Evolutionary conservation across 2,888 invertebrate genomes (phyloP), one percentile per base, ranked within the genome.

Genomic region (Trachelus stipa): DNA sequence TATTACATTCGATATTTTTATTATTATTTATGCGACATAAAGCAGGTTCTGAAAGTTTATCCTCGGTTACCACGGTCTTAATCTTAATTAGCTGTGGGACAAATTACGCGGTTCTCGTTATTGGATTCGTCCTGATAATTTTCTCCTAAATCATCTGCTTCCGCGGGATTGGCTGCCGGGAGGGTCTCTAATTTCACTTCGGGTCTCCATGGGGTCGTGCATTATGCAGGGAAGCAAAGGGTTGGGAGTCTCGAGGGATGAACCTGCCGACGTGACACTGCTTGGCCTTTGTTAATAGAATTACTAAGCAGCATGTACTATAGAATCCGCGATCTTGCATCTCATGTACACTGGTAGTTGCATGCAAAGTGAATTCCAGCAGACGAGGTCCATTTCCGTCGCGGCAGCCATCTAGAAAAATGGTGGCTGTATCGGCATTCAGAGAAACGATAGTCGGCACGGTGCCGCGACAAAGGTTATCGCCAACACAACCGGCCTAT

Each of bases 61-160:
- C 0, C 23, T 9, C 6, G 56, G 56, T 56, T 56, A 23, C 9
- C 56, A 56, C 23, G 56, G 71, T 31, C 33, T 71, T 71, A 31
- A 71, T 71, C 31, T 71, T 31, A 31, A 34, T 71, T 71, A 33
- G 71, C 71, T 11, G 33, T 83, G 79, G 83, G 80, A 76, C 34
- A 35, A 74, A 74, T 69, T 73, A 81, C 79, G 84, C 83, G 87
- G 87, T 87, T 81, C 85, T 84, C 84, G 86, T 90, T 90, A 90
- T 91, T 91, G 89, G 88, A 90, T 90, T 89, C 86, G 86, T 89
- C 85, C 87, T 88, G 89, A 90, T 90, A 90, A 91, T 90, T 90
- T 86, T 84, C 84, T 85, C 86, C 86, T 90, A 90, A 91, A 91
- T 91, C 89, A 90, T 90, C 83, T 83, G 81, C 80, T 80, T 79